Conservation (phyloP, 2,113 vertebrate species). For the Marmota flaviventris region DNA sequence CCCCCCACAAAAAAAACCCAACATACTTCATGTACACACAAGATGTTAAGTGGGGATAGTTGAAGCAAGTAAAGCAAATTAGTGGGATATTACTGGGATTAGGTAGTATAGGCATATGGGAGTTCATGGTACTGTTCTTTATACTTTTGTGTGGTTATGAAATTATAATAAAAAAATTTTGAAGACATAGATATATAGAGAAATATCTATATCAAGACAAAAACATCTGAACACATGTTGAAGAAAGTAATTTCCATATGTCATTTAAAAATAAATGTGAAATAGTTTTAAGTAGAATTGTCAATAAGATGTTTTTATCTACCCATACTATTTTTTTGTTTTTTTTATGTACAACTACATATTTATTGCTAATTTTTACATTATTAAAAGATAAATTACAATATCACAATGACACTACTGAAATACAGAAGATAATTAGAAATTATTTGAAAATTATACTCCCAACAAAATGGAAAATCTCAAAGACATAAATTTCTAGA, state of each 20-base stretch:
- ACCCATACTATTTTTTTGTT: not conserved
- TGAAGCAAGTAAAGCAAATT: not conserved
- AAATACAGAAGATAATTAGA: no score
- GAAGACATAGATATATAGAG: not conserved
- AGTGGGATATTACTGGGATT: not conserved
- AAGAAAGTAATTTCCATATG: slow-evolving; percentile 32
- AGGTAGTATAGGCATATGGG: not conserved
- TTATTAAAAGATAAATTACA: slow-evolving; percentile 87
- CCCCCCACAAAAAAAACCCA: no score
- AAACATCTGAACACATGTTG: slow-evolving; percentile 30
- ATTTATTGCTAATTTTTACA: not conserved
- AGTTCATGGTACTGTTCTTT: not conserved
- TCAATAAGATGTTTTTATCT: slow-evolving; percentile 43
- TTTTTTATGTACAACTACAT: not conserved
- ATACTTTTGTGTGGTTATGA: not conserved
- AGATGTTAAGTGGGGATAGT: not conserved
- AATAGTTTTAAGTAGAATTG: slow-evolving; percentile 27
- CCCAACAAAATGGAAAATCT: no score
- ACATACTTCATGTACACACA: not conserved
- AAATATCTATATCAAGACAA: not conserved
- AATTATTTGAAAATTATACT: no score
- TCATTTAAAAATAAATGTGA: slow-evolving; percentile 60
- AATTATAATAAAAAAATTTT: not conserved
- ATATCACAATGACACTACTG: no score
- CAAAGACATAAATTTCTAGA: no score